Conservation (phyloP, 2,888 invertebrate genomes). For the Lycophotia porphyrea region DNA sequence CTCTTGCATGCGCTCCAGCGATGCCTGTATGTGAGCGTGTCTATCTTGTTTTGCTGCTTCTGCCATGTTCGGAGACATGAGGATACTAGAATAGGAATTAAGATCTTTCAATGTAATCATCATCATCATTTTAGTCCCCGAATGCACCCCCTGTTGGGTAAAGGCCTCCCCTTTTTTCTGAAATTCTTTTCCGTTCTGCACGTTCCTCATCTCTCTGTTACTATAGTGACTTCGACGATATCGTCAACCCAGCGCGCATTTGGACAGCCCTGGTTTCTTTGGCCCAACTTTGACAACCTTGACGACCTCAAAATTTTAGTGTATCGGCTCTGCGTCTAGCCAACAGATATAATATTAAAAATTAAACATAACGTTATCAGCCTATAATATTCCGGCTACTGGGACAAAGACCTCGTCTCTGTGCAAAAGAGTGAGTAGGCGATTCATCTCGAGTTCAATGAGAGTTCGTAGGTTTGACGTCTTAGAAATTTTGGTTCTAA, state of each 20-base stretch:
- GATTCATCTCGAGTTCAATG: background rate
- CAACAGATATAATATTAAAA: background rate
- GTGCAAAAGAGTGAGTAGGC: background rate
- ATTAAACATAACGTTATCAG: too few species aligned
- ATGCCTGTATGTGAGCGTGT: constrained; percentile 73
- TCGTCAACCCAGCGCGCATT: background rate
- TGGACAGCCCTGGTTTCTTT: background rate
- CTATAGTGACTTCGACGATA: background rate
- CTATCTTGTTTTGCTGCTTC: constrained; percentile 76
- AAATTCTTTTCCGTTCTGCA: background rate
- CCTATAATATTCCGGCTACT: too few species aligned
- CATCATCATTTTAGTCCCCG: background rate
- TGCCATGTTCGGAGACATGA: constrained; percentile 76
- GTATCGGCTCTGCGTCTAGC: background rate
- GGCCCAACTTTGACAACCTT: background rate
- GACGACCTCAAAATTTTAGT: too few species aligned
- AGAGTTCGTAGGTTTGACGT: too few species aligned
- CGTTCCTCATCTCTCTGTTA: background rate
- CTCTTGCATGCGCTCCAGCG: constrained; percentile 79
- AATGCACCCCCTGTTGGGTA: background rate
- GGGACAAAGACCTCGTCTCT: background rate
- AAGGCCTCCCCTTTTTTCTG: background rate
- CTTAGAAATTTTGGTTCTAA: too few species aligned
- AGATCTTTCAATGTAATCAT: background rate
- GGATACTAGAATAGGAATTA: constrained; percentile 67